Evolutionary conservation across 2,113 vertebrate species (phyloP).

Genomic region (Anoura caudifer): DNA sequence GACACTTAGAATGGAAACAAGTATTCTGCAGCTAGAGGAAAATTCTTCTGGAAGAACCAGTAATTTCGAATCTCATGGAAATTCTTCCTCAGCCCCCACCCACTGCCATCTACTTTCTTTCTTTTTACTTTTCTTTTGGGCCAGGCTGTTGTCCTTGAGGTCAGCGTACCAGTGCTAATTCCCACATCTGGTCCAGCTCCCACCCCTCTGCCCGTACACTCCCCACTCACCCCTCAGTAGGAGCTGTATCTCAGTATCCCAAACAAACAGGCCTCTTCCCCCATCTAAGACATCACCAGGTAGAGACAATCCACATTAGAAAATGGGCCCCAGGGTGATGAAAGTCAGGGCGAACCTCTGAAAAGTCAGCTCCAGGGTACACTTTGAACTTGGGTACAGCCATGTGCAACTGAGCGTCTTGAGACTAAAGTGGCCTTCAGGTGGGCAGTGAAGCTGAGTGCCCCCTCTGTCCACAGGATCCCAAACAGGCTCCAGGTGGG

Average conservation of each 20-base stretch:
- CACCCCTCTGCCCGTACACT: too few species aligned
- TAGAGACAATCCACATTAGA: neutral
- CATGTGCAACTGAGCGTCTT: slow-evolving; percentile 30
- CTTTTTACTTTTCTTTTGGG: neutral
- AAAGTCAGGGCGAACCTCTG: neutral
- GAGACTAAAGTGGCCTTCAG: slow-evolving; percentile 46
- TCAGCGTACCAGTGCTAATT: neutral
- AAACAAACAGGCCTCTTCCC: neutral
- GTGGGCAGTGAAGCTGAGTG: slow-evolving; percentile 13
- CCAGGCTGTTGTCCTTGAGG: neutral
- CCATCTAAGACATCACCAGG: neutral
- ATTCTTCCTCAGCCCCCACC: neutral
- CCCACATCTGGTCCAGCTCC: neutral
- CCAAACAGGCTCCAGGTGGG: slow-evolving; percentile 8
- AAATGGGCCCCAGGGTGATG: neutral
- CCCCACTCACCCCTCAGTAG: neutral
- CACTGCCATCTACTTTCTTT: neutral
- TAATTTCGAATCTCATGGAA: slow-evolving; percentile 4
- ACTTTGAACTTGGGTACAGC: neutral
- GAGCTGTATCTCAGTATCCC: neutral
- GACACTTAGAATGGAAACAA: neutral
- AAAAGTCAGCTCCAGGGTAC: neutral
- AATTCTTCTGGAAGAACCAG: neutral
- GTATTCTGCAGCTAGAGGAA: neutral
- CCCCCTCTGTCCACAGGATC: neutral